Conservation (phyloP, 2,113 vertebrate genomes). For the Tauraco erythrolophus region DNA sequence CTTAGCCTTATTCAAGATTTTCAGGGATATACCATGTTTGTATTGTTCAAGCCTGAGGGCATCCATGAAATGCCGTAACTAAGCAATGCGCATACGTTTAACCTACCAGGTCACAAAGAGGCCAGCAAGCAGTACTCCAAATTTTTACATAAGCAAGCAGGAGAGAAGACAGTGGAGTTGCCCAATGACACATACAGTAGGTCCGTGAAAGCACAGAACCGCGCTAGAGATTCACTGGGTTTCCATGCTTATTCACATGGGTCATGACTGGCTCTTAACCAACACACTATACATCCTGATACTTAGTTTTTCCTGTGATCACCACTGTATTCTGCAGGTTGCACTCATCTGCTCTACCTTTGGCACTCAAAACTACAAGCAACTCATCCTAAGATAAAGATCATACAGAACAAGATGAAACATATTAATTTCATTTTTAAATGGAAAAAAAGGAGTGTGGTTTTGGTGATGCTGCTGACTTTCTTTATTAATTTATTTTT, state of each 20-base stretch:
- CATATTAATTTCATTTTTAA: neutral
- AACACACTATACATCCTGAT: neutral
- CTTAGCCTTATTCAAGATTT: neutral
- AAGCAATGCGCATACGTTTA: neutral
- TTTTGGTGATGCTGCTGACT: neutral
- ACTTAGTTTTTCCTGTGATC: neutral
- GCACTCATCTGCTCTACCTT: neutral
- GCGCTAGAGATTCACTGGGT: neutral
- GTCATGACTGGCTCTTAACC: neutral
- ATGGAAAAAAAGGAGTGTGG: neutral
- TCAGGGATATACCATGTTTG: neutral
- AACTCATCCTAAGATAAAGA: neutral
- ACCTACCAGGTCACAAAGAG: neutral
- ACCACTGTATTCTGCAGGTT: neutral
- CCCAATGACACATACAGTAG: rapidly evolving
- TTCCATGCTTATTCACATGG: neutral
- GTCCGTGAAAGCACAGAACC: neutral
- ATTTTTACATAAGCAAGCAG: neutral
- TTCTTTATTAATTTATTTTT: neutral
- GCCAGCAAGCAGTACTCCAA: neutral
- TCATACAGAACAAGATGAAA: neutral
- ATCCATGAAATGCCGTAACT: neutral
- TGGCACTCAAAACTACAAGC: neutral
- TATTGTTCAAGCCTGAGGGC: neutral
- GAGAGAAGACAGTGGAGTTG: neutral